Base-by-base conservation (phyloP, 2,113 vertebrate genomes). In the Ceratotherium simum region DNA sequence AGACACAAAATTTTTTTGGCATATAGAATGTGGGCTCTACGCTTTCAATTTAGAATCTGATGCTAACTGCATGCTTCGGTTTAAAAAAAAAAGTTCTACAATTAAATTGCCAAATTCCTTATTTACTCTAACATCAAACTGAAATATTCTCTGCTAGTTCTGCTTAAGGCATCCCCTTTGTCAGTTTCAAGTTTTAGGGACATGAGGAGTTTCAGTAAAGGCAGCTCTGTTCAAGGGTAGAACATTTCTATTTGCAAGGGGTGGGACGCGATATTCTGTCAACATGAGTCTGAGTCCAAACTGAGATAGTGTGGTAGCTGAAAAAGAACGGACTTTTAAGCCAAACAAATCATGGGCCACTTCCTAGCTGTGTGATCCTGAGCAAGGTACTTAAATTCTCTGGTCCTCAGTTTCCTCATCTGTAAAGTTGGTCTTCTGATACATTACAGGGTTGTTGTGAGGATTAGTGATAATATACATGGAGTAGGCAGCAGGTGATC, bases 1-100 rank as follows among this genome's bases (percentile, higher is more conserved):
- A 18, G 11, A n/a, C 12, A 25, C 20, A 48, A 18, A 1, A 2
- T 6, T 0, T 2, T 2, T 72, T 72, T 80, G n/a, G 39, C 56
- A 23, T 48, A 25, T 56, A 12, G 39, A 42, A 54, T 51, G 42
- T 39, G 69, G 46, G 58, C 13, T 70, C 33, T 21, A 14, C 8
- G 29, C 20, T 73, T 72, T 72, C 73, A 12, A 18, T 79, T 78
- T 76, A 96, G 79, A 46, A 87, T 36, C 73, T 70, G 64, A 58
- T 2, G 4, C 29, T 46, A 65, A 64, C 11, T 56, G 29, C 60
- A 83, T 18, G 79, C 81, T 96, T 27, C 23, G 17, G 36, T 27
- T 89, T 89, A 42, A 92, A 86, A 78, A 72, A 54, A 85, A 42
- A 36, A 46, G 25, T 33, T 72, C 42, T 75, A 39, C 31, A 79